phyloP scores from a whole-genome alignment of 2,797 vertebrate species.

The Moxostoma hubbsi region DNA sequence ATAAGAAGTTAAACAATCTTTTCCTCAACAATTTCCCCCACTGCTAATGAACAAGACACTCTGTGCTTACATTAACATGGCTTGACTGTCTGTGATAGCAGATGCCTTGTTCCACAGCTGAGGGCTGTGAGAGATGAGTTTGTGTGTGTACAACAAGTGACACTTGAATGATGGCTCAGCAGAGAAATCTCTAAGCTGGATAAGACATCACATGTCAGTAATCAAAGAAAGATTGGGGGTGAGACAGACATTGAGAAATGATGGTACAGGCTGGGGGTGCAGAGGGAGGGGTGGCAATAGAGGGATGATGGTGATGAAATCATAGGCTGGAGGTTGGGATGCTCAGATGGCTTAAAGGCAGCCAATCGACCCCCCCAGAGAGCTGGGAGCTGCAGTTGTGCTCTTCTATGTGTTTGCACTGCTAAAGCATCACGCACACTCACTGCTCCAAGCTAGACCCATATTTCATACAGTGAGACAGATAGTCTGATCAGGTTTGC shows the following conservation, averaged over 20 bases:
- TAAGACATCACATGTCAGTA: slow-evolving; percentile 51
- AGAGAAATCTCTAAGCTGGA: slow-evolving; percentile 52
- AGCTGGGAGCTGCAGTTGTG: slow-evolving; percentile 16
- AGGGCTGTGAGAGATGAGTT: slow-evolving; percentile 9
- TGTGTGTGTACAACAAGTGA: slow-evolving; percentile 10
- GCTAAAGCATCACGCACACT: background rate
- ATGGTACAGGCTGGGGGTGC: slow-evolving; percentile 31
- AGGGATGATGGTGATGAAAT: slow-evolving; percentile 43
- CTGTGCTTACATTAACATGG: slow-evolving; percentile 46
- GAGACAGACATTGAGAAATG: slow-evolving; percentile 42
- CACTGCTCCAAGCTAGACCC: background rate
- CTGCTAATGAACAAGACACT: slow-evolving; percentile 35
- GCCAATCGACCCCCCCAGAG: slow-evolving; percentile 33
- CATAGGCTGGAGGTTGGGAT: slow-evolving; percentile 35
- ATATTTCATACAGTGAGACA: slow-evolving; percentile 10
- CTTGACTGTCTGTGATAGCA: slow-evolving; percentile 42
- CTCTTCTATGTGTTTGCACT: background rate
- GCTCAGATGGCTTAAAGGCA: slow-evolving; percentile 26
- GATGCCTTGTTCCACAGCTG: slow-evolving; percentile 50
- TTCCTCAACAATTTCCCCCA: slow-evolving; percentile 8
- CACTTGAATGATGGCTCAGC: slow-evolving; percentile 34
- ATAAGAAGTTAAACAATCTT: background rate
- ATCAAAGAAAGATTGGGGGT: slow-evolving; percentile 52
- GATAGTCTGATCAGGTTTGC: slow-evolving; percentile 3
- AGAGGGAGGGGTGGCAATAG: slow-evolving; percentile 14